Base-by-base conservation (phyloP, 2,888 invertebrate species). In the Anarsia innoxiella region DNA sequence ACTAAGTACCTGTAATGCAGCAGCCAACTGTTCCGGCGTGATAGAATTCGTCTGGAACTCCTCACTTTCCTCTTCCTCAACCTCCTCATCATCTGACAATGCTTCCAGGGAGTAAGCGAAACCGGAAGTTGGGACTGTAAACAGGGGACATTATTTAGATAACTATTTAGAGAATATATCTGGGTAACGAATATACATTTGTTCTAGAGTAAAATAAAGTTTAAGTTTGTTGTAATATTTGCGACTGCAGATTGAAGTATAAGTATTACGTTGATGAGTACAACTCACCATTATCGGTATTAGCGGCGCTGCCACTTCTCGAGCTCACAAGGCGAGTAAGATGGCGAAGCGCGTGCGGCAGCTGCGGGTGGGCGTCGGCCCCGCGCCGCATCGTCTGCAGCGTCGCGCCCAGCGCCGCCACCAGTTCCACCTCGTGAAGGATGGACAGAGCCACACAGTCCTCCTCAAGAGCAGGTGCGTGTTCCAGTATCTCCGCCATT, bases 381-480 rank as follows among this genome's bases (percentile, higher is more conserved):
- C 92, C 88, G 42, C 91, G 88, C 49, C 88, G 78, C 54, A 92
- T 88, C 6, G 90, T 90, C 43, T 89, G 88, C 1, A 88, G 80
- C 56, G 91, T 91, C 1, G 89, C 88, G 0, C 82, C 84, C 39
- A 93, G 76, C 9, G 92, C 90, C 0, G 89, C 87, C 46, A 94
- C 76, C n/a, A 94, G 70, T 53, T 93, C 91, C 11, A 91, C 90
- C 64, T 93, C 93, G 59, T 91, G 91, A 9, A 94, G 82, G 49
- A 93, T 89, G 1, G 93, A 91, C 16, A 93, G 73, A 0, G 92
- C 90, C 9, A 90, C 88, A 25, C 91, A 90, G 63, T 93, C 93
- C 23, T 90, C 87, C 1, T 84, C 86, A 8, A 94, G 73, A 0
- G 89, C 90, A 4, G 93, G 93, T 0, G 90, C 89, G 14, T 89